Evolutionary conservation across 92 coral and sea anemone species (phyloP).

Genomic region (Porites rus): DNA sequence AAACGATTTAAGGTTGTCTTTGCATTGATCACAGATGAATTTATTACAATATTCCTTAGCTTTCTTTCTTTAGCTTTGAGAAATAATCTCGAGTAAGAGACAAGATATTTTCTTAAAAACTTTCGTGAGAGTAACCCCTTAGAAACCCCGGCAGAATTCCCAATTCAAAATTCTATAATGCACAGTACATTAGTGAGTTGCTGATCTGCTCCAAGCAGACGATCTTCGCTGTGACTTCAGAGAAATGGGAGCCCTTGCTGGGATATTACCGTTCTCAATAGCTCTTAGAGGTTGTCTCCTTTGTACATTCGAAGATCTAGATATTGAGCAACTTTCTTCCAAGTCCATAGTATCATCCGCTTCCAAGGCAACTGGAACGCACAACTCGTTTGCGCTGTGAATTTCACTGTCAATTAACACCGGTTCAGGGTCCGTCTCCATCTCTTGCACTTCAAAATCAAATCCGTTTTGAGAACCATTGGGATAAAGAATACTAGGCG

Average conservation of each 20-base stretch:
- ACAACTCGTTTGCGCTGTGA: constrained; percentile 71
- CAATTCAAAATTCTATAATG: too few species aligned
- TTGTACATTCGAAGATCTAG: neutral
- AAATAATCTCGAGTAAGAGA: too few species aligned
- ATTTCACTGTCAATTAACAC: constrained; percentile 74
- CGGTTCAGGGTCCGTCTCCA: constrained; percentile 64
- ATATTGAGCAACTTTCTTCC: constrained; percentile 6
- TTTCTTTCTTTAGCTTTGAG: too few species aligned
- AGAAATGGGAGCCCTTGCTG: constrained; percentile 9
- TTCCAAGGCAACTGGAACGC: constrained; percentile 66
- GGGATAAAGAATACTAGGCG: constrained; percentile 80
- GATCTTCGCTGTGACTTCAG: constrained; percentile 36
- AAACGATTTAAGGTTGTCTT: neutral
- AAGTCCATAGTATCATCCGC: constrained; percentile 56
- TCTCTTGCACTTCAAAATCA: constrained; percentile 30
- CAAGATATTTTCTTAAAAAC: too few species aligned
- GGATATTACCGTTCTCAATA: constrained; percentile 47
- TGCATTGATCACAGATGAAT: neutral
- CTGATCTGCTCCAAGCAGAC: constrained; percentile 32
- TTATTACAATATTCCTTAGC: too few species aligned
- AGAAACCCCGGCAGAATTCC: too few species aligned
- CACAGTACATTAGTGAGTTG: constrained; percentile 5
- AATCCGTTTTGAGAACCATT: constrained; percentile 14
- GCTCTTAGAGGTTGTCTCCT: constrained; percentile 65
- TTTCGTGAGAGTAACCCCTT: too few species aligned